Base-by-base conservation (phyloP, 2,797 vertebrate genomes). In the Coluber constrictor region DNA sequence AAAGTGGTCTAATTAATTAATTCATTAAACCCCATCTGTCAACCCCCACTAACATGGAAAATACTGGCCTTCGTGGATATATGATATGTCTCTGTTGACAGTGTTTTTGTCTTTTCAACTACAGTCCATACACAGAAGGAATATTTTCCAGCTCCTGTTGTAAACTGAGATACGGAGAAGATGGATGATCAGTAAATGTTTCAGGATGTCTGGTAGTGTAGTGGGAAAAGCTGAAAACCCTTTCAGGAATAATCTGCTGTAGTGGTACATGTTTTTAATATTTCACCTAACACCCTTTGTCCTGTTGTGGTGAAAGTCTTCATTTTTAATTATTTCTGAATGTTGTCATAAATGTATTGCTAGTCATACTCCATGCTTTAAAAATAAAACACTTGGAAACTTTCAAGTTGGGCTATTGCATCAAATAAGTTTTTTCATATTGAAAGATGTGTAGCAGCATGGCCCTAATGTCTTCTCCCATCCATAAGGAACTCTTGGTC, bases 381-480 rank as follows among this genome's bases (percentile, higher is more conserved):
- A n/a, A 59, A 59, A 6, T 88, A 88, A 55, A 20, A 37, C 4
- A 59, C 47, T 79, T 23, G 23, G n/a, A 47, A 90, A 23, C 9
- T 51, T 55, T 90, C 25, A 63, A 9, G 57, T n/a, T 66, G 18
- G 27, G 60, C 8, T 4, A 15, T 66, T 87, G 11, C 32, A 51
- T 61, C 47, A 60, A 87, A 79, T 25, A 86, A 29, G 16, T 23
- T 87, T 51, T 6, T 37, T 61, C 70, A 55, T 27, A 2, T 37
- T 5, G 60, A 60, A 54, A 25, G 56, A 59, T 79, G 6, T 93
- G 23, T 9, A 89, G 74, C 27, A 37, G 79, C 87, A 43, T 5
- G 1, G 92, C 94, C 87, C 83, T 56, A 86, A 93, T 94, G 0
- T 32, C 47, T 90, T 66, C 92, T 93, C 70, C 27, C 29, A 27